phyloP scores from a whole-genome alignment of 1,140 invertebrate genomes.

The Drosophila kohkoa region DNA sequence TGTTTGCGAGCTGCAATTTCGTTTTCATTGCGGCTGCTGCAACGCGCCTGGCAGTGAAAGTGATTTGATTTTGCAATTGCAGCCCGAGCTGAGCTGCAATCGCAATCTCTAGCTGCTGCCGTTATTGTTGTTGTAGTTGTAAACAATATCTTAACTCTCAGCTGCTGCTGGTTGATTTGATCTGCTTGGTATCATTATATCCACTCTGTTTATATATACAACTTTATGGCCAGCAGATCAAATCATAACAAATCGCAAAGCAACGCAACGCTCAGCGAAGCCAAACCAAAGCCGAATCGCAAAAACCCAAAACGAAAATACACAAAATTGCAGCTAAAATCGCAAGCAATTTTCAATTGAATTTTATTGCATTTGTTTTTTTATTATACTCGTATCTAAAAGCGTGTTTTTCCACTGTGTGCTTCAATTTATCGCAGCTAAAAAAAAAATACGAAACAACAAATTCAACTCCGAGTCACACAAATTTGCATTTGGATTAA shows the following conservation, averaged over 20 bases:
- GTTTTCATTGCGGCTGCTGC: slow-evolving; percentile 46
- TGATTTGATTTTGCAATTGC: slow-evolving; percentile 84
- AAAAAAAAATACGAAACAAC: slow-evolving; percentile 15
- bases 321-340: slow-evolving; percentile 51
- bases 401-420: slow-evolving; percentile 49
- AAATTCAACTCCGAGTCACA: slow-evolving; percentile 8
- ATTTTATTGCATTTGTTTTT: slow-evolving; percentile 54
- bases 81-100: slow-evolving; percentile 42
- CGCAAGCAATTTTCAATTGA: slow-evolving; percentile 56
- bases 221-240: slow-evolving; percentile 34
- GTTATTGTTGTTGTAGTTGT: background rate
- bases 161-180: slow-evolving; percentile 33
- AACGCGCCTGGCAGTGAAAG: slow-evolving; percentile 76
- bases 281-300: slow-evolving; percentile 51
- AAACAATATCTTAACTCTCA: slow-evolving; percentile 60
- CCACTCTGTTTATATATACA: slow-evolving; percentile 39
- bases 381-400: slow-evolving; percentile 17
- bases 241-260: slow-evolving; percentile 35
- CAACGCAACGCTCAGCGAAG: slow-evolving; percentile 38
- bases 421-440: slow-evolving; percentile 34
- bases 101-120: slow-evolving; percentile 23
- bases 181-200: slow-evolving; percentile 64
- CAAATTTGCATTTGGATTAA: slow-evolving; percentile 63
- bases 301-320: slow-evolving; percentile 57
- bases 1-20: slow-evolving; percentile 46